Percentiles rank a stretch among this genome's conserved stretches.
phyloP scores from a whole-genome alignment of 35 echinoderm and acorn worm genomes.

The Heliocidaris erythrogramma region DNA sequence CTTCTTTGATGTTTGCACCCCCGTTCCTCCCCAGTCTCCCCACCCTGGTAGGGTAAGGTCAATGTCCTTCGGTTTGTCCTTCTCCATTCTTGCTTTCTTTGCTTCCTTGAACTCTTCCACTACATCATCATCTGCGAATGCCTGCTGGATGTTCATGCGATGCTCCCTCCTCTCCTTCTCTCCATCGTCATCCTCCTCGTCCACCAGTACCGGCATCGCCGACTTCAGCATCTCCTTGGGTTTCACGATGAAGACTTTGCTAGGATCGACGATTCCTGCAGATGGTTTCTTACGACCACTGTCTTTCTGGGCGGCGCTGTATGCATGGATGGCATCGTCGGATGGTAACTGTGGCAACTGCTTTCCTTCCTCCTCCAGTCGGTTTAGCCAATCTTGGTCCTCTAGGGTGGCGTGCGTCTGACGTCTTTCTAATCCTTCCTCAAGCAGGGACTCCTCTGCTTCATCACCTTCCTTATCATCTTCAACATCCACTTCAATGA shows the following conservation, averaged over 20 bases:
- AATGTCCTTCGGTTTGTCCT: slow-evolving; percentile 75
- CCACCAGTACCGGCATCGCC: slow-evolving; percentile 63
- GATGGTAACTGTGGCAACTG: background rate
- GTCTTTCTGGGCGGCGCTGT: background rate
- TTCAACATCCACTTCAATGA: slow-evolving; percentile 28
- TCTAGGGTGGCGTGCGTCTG: slow-evolving; percentile 54
- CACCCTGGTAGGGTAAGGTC: slow-evolving; percentile 83
- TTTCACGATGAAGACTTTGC: slow-evolving; percentile 69
- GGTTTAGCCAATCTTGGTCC: background rate
- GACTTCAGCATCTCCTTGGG: slow-evolving; percentile 57
- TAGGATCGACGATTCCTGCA: slow-evolving; percentile 52
- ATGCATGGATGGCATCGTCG: background rate
- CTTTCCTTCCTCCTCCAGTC: background rate
- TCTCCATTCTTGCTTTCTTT: slow-evolving; percentile 66
- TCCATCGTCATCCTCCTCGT: slow-evolving; percentile 56
- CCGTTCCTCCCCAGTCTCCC: slow-evolving; percentile 88
- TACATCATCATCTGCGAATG: slow-evolving; percentile 95
- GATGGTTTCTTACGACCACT: background rate
- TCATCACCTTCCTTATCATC: background rate
- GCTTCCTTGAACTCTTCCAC: slow-evolving; percentile 78
- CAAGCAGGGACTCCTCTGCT: slow-evolving; percentile 36
- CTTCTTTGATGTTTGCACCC: slow-evolving; percentile 59
- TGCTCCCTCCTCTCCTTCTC: slow-evolving; percentile 50
- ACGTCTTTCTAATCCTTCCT: slow-evolving; percentile 55
- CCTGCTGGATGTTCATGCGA: slow-evolving; percentile 83